Conservation (phyloP, 2,113 vertebrate species). For the Montifringilla adamsi region DNA sequence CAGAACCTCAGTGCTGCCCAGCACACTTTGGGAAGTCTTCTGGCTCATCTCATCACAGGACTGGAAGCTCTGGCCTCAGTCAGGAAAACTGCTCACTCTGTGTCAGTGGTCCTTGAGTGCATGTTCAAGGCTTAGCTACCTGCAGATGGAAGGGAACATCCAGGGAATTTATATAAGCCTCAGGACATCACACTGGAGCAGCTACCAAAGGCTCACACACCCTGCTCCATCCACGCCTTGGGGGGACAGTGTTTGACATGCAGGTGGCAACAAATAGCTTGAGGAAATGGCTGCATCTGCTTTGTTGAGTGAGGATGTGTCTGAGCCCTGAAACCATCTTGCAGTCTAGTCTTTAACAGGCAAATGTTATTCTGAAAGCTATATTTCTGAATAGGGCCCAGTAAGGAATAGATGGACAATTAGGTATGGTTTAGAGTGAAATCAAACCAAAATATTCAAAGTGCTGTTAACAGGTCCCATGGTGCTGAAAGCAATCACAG, state of each 20-base stretch:
- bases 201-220: not conserved
- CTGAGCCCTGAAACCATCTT: slow-evolving; percentile 15
- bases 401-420: not conserved
- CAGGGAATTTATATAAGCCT: not conserved
- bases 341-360: not conserved
- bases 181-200: not conserved
- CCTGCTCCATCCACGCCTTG: not conserved
- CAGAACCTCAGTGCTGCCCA: not conserved
- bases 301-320: slow-evolving; percentile 5
- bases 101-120: not conserved
- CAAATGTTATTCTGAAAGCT: not conserved
- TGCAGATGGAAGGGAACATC: not conserved
- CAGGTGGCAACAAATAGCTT: slow-evolving; percentile 32
- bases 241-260: not conserved
- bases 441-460: not conserved
- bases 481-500: not conserved
- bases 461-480: not conserved
- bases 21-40: not conserved
- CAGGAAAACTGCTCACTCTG: not conserved
- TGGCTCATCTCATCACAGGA: not conserved
- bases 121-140: not conserved
- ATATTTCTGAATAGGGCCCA: not conserved
- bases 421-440: not conserved
- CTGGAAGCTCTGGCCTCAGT: not conserved
- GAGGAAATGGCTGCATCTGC: slow-evolving; percentile 17